phyloP scores from a whole-genome alignment of 2,888 invertebrate genomes.

The Synergus umbraculus region DNA sequence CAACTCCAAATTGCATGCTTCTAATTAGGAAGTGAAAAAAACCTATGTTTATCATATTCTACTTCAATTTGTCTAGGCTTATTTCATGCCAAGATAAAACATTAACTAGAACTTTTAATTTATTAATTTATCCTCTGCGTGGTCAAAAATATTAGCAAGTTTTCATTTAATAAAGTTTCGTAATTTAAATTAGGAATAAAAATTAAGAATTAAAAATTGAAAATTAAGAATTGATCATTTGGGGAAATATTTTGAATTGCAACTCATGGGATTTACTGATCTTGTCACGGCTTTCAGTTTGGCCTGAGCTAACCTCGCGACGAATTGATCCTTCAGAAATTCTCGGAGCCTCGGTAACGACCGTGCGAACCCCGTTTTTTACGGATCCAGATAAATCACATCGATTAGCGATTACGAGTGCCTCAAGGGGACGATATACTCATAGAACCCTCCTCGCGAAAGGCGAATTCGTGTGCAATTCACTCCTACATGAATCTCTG shows the following conservation, averaged over 20 bases:
- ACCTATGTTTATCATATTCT: not conserved
- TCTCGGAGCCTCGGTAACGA: not conserved
- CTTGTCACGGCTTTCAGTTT: not conserved
- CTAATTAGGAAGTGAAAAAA: not conserved
- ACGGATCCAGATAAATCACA: constrained; percentile 15
- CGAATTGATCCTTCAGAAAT: not conserved
- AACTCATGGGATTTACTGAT: not conserved
- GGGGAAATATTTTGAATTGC: not conserved
- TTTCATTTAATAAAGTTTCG: too few relatives aligned
- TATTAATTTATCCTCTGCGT: not conserved
- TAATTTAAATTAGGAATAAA: not conserved
- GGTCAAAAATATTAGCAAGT: not conserved
- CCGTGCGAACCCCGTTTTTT: constrained; percentile 26
- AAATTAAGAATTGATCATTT: not conserved
- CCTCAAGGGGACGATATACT: constrained; percentile 11
- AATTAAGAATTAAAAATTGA: too few relatives aligned
- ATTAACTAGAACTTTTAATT: not conserved
- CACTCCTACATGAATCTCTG: not conserved
- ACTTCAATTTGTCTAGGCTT: not conserved
- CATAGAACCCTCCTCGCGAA: constrained; percentile 1
- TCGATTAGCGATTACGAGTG: constrained; percentile 25
- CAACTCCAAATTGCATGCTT: not conserved
- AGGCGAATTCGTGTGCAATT: not conserved
- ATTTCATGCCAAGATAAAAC: not conserved
- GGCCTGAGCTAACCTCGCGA: not conserved